These are phyloP conservation scores for Nilaparvata lugens DNA, from an alignment of 1,140 invertebrate genomes.

Conservation along the genomic window DNA sequence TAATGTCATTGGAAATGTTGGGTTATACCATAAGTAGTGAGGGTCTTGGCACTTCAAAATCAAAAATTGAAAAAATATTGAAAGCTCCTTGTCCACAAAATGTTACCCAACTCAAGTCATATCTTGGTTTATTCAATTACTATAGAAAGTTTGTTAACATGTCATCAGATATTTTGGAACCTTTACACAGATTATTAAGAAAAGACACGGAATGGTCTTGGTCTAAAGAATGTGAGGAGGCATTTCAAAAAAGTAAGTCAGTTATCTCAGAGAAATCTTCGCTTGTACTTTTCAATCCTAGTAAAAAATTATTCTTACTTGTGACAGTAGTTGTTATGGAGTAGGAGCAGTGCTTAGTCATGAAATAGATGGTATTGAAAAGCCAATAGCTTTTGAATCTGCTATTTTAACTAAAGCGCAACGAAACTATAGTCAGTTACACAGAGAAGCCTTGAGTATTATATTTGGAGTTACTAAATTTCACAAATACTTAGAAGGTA, in stretches of 20 bases:
- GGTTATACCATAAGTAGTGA: slow-evolving; percentile 7
- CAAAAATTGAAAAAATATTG: slow-evolving; percentile 10
- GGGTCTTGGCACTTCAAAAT: neutral
- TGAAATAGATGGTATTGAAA: slow-evolving; percentile 26
- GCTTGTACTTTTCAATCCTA: slow-evolving; percentile 22
- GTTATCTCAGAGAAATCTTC: slow-evolving; percentile 10
- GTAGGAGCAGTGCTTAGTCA: slow-evolving; percentile 37
- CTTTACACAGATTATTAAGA: too few species aligned
- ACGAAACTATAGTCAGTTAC: slow-evolving; percentile 38
- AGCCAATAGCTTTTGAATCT: slow-evolving; percentile 34
- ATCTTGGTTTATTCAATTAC: slow-evolving; percentile 12
- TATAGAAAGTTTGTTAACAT: too few species aligned
- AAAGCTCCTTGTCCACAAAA: slow-evolving; percentile 2
- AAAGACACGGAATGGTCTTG: slow-evolving; percentile 8
- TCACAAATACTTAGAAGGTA: slow-evolving; percentile 27
- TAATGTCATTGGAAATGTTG: neutral
- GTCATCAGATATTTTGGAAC: too few species aligned
- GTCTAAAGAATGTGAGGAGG: slow-evolving; percentile 13
- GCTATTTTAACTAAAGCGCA: slow-evolving; percentile 33
- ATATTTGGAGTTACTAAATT: slow-evolving; percentile 35
- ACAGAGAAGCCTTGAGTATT: slow-evolving; percentile 39
- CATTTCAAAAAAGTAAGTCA: slow-evolving; percentile 18
- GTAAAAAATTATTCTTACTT: slow-evolving; percentile 20
- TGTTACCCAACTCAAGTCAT: slow-evolving; percentile 4
- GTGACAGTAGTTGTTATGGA: slow-evolving; percentile 28